These are phyloP conservation scores for Rhinolophus ferrumequinum DNA, from an alignment of 2,113 vertebrate species.

Conservation along the genomic window DNA sequence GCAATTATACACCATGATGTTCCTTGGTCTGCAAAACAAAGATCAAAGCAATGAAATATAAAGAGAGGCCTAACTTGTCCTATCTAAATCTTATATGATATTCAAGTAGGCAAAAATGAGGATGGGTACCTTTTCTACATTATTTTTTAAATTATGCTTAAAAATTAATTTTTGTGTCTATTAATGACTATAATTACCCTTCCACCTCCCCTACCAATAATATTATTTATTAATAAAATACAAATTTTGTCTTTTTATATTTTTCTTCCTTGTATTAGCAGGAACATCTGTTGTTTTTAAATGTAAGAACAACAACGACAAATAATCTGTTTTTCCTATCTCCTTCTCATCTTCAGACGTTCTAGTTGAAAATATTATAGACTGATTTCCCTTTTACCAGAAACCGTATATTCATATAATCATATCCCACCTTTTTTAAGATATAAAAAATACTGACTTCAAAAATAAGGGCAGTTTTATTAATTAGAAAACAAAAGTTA, in stretches of 20 bases:
- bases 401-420: slow-evolving; percentile 34
- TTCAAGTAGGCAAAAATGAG: slow-evolving; percentile 25
- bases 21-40: slow-evolving; percentile 89
- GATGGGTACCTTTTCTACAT: not conserved
- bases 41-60: slow-evolving; percentile 60
- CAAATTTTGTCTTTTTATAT: not conserved
- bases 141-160: not conserved
- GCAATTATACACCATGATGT: slow-evolving; percentile 97
- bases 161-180: not conserved
- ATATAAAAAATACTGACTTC: slow-evolving; percentile 37
- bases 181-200: not conserved
- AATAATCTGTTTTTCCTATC: slow-evolving; percentile 6
- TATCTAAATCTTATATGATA: not conserved
- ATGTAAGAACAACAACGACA: not conserved
- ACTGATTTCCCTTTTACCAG: not conserved
- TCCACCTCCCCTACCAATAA: not conserved
- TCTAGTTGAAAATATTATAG: not conserved
- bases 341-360: slow-evolving; percentile 11
- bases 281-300: not conserved
- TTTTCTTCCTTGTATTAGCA: slow-evolving; percentile 40
- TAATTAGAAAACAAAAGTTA: not conserved
- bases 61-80: not conserved
- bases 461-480: slow-evolving; percentile 42
- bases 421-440: not conserved
- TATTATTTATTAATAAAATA: not conserved